Conservation (phyloP, 1,140 invertebrate species). For the Scaptomyza montana region DNA sequence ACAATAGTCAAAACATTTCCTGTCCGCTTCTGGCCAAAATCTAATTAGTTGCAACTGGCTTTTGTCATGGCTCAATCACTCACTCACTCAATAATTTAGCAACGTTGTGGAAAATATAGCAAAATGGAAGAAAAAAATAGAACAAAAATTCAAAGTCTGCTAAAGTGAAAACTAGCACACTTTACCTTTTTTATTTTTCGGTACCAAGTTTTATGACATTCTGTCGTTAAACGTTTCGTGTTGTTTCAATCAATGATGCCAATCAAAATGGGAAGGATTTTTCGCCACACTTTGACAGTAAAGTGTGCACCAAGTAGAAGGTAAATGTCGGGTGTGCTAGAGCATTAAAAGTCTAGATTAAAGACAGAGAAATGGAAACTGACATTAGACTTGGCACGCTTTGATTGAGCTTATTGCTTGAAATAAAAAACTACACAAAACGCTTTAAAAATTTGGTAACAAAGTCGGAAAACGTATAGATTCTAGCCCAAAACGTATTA, state of each 20-base stretch:
- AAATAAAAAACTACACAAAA: neutral
- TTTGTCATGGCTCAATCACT: constrained; percentile 73
- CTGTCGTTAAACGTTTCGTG: constrained; percentile 75
- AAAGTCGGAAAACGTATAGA: neutral
- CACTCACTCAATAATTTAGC: constrained; percentile 62
- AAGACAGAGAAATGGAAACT: constrained; percentile 10
- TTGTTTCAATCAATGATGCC: constrained; percentile 81
- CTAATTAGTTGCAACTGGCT: constrained; percentile 69
- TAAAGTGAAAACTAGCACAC: constrained; percentile 56
- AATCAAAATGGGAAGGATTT: constrained; percentile 77
- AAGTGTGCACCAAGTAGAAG: constrained; percentile 26
- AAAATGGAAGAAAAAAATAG: neutral
- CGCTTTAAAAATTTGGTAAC: neutral
- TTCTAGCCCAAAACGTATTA: too few relatives aligned
- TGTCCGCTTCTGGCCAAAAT: constrained; percentile 58
- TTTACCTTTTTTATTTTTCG: constrained; percentile 53
- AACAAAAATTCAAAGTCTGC: constrained; percentile 25
- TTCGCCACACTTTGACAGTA: constrained; percentile 54
- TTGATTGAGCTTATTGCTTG: constrained; percentile 12
- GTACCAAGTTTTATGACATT: constrained; percentile 61
- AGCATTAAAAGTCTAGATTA: constrained; percentile 10
- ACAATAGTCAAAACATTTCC: constrained; percentile 78
- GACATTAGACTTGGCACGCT: neutral
- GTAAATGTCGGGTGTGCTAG: constrained; percentile 3
- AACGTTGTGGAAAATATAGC: constrained; percentile 31